These are phyloP conservation scores for Ormyrus rosae DNA, from an alignment of 2,888 invertebrate species.

Conservation along the genomic window DNA sequence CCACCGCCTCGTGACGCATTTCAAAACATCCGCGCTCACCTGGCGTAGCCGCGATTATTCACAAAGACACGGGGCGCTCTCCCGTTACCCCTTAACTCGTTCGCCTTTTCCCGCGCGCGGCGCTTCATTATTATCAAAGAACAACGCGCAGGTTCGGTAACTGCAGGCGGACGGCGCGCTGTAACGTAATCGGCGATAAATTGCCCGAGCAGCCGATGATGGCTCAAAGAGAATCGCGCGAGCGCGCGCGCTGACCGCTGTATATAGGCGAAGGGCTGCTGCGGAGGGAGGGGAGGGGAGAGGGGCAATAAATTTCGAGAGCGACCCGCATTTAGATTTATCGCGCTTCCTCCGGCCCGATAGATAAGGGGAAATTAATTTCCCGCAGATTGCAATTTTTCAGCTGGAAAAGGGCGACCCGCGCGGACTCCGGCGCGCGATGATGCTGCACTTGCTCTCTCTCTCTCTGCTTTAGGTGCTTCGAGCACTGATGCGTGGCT, in stretches of 20 bases:
- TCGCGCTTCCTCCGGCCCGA: constrained; percentile 57
- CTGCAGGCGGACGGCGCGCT: not conserved
- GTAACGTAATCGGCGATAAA: constrained; percentile 15
- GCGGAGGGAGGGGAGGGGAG: not conserved
- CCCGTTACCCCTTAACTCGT: not conserved
- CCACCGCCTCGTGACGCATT: too few relatives aligned
- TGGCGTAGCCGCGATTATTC: too few relatives aligned
- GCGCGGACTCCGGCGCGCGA: too few relatives aligned
- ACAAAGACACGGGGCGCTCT: too few relatives aligned
- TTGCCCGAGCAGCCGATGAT: constrained; percentile 13
- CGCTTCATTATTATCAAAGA: constrained; percentile 4
- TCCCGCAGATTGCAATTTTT: constrained; percentile 63
- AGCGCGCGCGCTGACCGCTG: not conserved
- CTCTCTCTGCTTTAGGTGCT: too few relatives aligned
- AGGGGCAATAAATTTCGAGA: constrained; percentile 27
- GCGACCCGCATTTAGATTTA: constrained; percentile 60
- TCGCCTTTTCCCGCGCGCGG: not conserved
- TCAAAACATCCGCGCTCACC: too few relatives aligned
- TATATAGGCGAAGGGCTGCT: too few relatives aligned
- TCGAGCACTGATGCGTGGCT: too few relatives aligned
- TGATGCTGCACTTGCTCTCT: too few relatives aligned
- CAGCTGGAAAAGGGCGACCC: not conserved
- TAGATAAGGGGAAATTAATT: constrained; percentile 66
- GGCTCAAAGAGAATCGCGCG: constrained; percentile 8
- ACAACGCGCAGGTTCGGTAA: not conserved